Conservation (phyloP, 2,888 invertebrate genomes). For the Ectropis crepuscularia region DNA sequence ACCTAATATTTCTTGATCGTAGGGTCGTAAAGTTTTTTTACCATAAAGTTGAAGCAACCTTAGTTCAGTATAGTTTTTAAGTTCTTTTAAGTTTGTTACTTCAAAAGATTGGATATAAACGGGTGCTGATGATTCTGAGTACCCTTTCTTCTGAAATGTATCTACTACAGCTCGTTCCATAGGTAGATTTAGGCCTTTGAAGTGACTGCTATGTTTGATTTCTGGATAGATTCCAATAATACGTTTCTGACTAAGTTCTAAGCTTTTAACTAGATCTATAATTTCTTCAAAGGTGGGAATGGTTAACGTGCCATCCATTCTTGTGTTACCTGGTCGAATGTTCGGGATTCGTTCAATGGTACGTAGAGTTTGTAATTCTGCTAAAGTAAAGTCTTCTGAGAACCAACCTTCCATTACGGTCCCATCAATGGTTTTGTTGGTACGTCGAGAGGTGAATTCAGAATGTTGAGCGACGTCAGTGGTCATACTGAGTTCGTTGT, state of each 20-base stretch:
- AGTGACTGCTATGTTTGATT: slow-evolving; percentile 71
- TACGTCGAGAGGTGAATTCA: slow-evolving; percentile 63
- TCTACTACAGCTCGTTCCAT: slow-evolving; percentile 68
- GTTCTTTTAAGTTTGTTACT: slow-evolving; percentile 67
- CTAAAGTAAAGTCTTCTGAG: slow-evolving; percentile 74
- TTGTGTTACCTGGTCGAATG: slow-evolving; percentile 70
- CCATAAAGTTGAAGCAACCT: slow-evolving; percentile 65
- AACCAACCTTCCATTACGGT: slow-evolving; percentile 67
- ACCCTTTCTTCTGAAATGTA: slow-evolving; percentile 66
- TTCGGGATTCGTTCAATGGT: slow-evolving; percentile 66
- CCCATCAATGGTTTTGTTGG: slow-evolving; percentile 66
- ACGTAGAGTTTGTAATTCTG: slow-evolving; percentile 71
- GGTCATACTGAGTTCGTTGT: slow-evolving; percentile 68
- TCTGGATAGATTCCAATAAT: slow-evolving; percentile 76
- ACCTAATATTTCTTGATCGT: slow-evolving; percentile 58
- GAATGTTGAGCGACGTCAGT: slow-evolving; percentile 65
- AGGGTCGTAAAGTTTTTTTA: slow-evolving; percentile 54
- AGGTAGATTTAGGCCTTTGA: slow-evolving; percentile 59
- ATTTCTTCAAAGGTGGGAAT: slow-evolving; percentile 74
- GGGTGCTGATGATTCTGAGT: slow-evolving; percentile 57
- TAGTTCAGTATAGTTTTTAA: slow-evolving; percentile 64
- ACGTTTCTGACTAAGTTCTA: slow-evolving; percentile 65
- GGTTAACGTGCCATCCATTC: slow-evolving; percentile 66
- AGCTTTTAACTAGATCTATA: slow-evolving; percentile 66
- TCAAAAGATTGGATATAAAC: slow-evolving; percentile 78